Conservation (phyloP, 2,888 invertebrate genomes). For the Andrena praecox region DNA sequence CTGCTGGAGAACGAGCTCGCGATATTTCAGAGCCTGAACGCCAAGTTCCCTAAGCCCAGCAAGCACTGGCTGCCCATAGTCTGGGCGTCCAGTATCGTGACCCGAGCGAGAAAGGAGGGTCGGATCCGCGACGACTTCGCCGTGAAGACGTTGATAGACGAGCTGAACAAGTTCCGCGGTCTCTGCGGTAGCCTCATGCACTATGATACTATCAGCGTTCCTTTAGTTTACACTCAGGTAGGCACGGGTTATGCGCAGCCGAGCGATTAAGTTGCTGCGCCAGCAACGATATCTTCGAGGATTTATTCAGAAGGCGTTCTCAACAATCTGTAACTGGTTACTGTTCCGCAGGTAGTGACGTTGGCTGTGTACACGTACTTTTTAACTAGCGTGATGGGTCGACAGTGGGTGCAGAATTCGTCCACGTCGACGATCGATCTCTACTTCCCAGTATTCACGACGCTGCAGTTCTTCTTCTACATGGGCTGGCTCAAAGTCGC, state of each 20-base stretch:
- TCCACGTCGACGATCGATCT: conserved; percentile 89
- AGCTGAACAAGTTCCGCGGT: conserved; percentile 87
- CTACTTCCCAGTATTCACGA: conserved; percentile 96
- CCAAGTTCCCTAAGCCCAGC: conserved; percentile 93
- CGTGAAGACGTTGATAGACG: conserved; percentile 93
- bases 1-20: conserved; percentile 92
- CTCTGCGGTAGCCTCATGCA: conserved; percentile 85
- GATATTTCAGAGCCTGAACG: conserved; percentile 92
- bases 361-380: conserved; percentile 97
- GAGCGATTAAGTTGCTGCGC: neutral
- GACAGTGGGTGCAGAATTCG: conserved; percentile 89
- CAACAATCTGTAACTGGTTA: neutral
- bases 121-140: conserved; percentile 96
- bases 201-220: conserved; percentile 86
- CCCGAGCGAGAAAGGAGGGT: conserved; percentile 95
- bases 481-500: conserved; percentile 97
- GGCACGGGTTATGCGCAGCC: neutral
- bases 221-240: conserved; percentile 86
- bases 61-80: conserved; percentile 97
- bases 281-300: neutral
- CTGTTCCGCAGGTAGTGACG: conserved; percentile 90
- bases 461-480: conserved; percentile 94
- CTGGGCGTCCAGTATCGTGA: conserved; percentile 96
- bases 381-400: conserved; percentile 94
- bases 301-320: neutral